Percentiles rank a stretch among this genome's conserved stretches.
phyloP scores from a whole-genome alignment of 2,113 vertebrate species.

The Proteles cristata region DNA sequence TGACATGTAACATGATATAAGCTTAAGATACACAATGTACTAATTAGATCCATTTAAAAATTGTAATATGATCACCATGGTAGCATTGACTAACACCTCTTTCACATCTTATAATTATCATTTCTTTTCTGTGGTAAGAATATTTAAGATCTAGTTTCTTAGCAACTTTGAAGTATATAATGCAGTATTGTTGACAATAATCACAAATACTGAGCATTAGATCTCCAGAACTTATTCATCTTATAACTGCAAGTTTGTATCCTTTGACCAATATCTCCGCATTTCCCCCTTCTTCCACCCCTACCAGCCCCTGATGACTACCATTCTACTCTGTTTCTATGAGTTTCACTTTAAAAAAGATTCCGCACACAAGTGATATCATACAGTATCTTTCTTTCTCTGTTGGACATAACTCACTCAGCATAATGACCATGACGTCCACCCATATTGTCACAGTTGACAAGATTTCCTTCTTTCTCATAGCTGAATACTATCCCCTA shows the following conservation, averaged over 20 bases:
- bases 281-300: background rate
- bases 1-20: background rate
- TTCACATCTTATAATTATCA: background rate
- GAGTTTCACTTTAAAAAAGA: background rate
- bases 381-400: background rate
- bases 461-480: background rate
- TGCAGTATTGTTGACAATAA: background rate
- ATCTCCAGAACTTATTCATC: background rate
- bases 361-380: background rate
- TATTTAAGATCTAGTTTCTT: background rate
- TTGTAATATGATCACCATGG: background rate
- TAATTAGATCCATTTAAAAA: background rate
- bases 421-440: background rate
- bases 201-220: background rate
- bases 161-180: background rate
- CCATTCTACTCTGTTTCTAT: background rate
- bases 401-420: background rate
- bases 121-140: background rate
- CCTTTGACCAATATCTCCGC: background rate
- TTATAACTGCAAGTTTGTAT: background rate
- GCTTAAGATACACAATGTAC: background rate
- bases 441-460: background rate
- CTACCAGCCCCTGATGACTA: background rate
- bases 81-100: background rate
- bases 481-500: background rate